phyloP scores from a whole-genome alignment of 2,888 invertebrate species.

The Athalia rosae region DNA sequence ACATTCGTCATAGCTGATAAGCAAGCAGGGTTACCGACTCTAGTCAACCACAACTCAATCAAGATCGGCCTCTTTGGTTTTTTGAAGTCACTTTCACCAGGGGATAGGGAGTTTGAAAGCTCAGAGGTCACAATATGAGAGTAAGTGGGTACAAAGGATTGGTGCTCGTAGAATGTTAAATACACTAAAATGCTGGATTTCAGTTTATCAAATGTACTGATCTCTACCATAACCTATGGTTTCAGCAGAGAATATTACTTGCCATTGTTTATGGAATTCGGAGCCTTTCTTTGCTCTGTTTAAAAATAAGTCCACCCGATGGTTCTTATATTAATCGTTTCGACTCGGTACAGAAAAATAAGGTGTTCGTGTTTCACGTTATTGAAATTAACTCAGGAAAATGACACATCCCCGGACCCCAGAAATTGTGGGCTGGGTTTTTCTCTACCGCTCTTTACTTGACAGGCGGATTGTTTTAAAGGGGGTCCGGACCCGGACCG shows the following conservation, averaged over 20 bases:
- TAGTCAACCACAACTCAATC: background rate
- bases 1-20: constrained; percentile 21
- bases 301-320: no score
- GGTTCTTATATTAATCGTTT: background rate
- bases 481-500: no score
- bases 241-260: constrained; percentile 4
- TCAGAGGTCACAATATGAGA: background rate
- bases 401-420: constrained; percentile 19
- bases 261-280: background rate
- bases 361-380: background rate
- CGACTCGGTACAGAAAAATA: background rate
- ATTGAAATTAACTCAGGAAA: background rate
- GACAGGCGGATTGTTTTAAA: no score
- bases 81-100: no score
- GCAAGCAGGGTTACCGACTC: constrained; percentile 9
- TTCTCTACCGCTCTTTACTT: background rate
- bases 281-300: background rate
- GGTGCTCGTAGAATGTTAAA: no score
- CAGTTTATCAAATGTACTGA: no score
- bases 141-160: no score
- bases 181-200: no score
- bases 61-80: no score
- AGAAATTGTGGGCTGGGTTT: constrained; percentile 7
- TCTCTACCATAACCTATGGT: constrained; percentile 3
- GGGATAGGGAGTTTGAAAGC: background rate